Evolutionary conservation across 2,888 invertebrate species (phyloP).

Genomic region (Calameuta pallipes): DNA sequence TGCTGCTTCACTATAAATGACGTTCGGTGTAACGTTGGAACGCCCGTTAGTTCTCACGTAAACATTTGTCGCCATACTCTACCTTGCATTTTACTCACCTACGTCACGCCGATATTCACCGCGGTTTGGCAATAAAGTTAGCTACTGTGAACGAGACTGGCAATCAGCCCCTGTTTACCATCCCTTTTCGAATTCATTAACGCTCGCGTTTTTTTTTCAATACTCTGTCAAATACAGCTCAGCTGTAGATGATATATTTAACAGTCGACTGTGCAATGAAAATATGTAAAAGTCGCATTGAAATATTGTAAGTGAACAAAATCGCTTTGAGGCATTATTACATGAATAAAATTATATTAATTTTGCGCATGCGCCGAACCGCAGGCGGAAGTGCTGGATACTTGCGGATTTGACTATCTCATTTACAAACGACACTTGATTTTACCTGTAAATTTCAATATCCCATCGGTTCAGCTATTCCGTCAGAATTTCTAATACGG

Average conservation of each 20-base stretch:
- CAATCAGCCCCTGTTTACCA: constrained; percentile 39
- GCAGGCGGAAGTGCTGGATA: neutral
- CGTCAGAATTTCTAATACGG: no score
- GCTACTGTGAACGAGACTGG: constrained; percentile 24
- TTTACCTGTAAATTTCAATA: no score
- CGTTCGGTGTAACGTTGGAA: neutral
- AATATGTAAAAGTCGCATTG: neutral
- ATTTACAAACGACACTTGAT: no score
- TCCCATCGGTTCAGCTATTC: no score
- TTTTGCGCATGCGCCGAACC: no score
- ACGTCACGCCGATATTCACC: neutral
- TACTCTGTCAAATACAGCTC: neutral
- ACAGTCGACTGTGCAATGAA: neutral
- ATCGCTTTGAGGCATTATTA: neutral
- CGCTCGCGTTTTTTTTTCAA: constrained; percentile 24
- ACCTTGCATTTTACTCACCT: neutral
- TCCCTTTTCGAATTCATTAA: constrained; percentile 40
- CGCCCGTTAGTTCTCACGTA: neutral
- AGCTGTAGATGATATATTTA: neutral
- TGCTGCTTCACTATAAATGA: neutral
- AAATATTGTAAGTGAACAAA: neutral
- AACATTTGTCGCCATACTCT: neutral
- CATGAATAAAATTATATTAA: neutral
- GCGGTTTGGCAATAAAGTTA: constrained; percentile 16
- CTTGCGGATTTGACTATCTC: neutral